Percentiles rank a stretch among this genome's conserved stretches.
These are phyloP conservation scores for Pogonomyrmex barbatus DNA, from an alignment of 1,140 invertebrate genomes.

Conservation along the genomic window DNA sequence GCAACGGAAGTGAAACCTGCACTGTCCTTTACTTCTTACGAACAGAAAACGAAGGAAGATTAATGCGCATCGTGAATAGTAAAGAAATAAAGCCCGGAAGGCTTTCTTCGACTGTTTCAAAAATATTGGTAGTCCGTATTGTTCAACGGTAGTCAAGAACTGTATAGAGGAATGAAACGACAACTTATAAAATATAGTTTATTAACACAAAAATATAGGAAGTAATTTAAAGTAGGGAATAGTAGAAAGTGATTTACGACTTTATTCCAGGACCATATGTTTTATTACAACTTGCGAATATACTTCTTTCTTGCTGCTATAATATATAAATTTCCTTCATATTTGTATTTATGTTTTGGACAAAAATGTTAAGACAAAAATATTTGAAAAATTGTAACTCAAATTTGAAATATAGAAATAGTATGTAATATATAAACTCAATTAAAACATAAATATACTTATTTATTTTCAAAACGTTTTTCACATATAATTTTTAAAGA, in stretches of 20 bases:
- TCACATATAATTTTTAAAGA: not conserved
- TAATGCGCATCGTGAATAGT: slow-evolving; percentile 5
- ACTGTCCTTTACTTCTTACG: slow-evolving; percentile 30
- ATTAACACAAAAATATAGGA: slow-evolving; percentile 40
- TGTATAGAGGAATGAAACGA: slow-evolving; percentile 30
- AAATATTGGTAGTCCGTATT: slow-evolving; percentile 76
- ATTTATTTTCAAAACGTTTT: not conserved
- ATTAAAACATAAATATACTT: not conserved
- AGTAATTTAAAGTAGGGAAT: not conserved
- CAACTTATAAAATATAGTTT: slow-evolving; percentile 50
- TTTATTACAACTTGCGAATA: not conserved
- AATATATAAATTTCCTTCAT: not conserved
- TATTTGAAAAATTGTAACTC: not conserved
- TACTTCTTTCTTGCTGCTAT: not conserved
- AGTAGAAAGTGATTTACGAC: slow-evolving; percentile 66
- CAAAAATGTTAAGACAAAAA: not conserved
- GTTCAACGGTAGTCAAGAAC: slow-evolving; percentile 60
- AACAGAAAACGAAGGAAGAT: slow-evolving; percentile 9
- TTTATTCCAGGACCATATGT: not conserved
- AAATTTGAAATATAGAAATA: not conserved
- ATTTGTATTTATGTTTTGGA: not conserved
- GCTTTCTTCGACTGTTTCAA: slow-evolving; percentile 77
- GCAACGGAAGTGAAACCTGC: slow-evolving; percentile 78
- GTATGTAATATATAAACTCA: not conserved
- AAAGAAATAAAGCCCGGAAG: not conserved